Base-by-base conservation (phyloP, 2,797 vertebrate genomes). In the Uromys caudimaculatus region DNA sequence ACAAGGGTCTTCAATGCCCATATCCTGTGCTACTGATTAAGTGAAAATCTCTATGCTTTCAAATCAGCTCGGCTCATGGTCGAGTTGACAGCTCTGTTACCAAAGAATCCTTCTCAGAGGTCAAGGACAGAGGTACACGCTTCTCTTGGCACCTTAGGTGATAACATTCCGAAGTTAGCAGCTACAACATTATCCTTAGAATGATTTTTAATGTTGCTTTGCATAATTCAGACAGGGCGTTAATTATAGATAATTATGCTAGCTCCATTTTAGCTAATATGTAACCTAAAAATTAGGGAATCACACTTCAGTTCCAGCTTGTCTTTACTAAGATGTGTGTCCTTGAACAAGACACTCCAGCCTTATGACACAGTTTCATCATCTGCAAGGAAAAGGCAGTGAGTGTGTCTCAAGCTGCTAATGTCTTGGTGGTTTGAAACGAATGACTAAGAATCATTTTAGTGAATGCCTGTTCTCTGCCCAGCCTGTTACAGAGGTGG, bases 1-100 rank as follows among this genome's bases (percentile, higher is more conserved):
- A 93, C 83, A 88, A 77, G 50, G 44, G 44, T 78, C 90, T 54
- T 41, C 52, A 78, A 73, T 6, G 0, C 62, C 50, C 7, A 4
- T 87, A 44, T 58, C 82, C 60, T 76, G 27, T 50, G 76, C 71
- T 41, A 4, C 44, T 93, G 86, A 95, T 92, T 78, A 95, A 96
- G 86, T 38, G 13, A 52, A 92, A 89, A 54, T 56, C 82, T 16
- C 27, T 10, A 14, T 29, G 27, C 77, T 92, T 96, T 93, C 32
- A 87, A 90, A 73, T 76, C 90, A 54, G 2, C 76, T 10, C 29
- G 78, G 38, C 50, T 91, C 41, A 0, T 38, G 85, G 23, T 82
- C 4, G 29, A 27, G 60, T 19, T 90, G 89, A 81, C 73, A 91
- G 71, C 17, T n/a, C 64, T 84, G 60, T 84, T 95, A 19, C 52